Evolutionary conservation across 2,113 vertebrate genomes (phyloP).

Genomic region (Chaenocephalus aceratus): DNA sequence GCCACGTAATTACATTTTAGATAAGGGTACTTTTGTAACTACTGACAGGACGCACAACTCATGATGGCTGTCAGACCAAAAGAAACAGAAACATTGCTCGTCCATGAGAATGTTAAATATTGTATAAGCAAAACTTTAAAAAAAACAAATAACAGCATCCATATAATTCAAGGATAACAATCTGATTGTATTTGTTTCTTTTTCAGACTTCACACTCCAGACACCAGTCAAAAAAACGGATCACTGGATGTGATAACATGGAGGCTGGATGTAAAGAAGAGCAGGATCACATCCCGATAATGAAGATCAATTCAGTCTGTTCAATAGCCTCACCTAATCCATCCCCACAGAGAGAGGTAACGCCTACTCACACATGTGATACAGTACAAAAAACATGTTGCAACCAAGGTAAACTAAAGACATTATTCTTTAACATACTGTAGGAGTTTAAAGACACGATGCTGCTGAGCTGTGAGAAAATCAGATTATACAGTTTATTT

Average conservation of each 20-base stretch:
- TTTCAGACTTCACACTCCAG: constrained; percentile 59
- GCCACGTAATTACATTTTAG: constrained; percentile 57
- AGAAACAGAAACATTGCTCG: neutral
- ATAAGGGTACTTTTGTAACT: constrained; percentile 11
- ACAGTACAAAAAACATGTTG: fast-evolving
- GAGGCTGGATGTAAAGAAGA: constrained; percentile 80
- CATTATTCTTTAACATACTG: neutral
- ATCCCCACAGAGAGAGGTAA: constrained; percentile 65
- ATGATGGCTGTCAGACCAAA: neutral
- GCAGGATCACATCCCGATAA: constrained; percentile 78
- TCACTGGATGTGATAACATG: constrained; percentile 28
- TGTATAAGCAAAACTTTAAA: no score
- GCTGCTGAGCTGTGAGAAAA: neutral
- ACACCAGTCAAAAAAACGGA: constrained; percentile 42
- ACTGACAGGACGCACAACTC: constrained; percentile 23
- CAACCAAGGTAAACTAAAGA: neutral
- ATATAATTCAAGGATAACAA: neutral
- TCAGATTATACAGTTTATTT: neutral
- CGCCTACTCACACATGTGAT: neutral
- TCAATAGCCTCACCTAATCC: constrained; percentile 71
- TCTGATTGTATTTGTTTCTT: constrained; percentile 1
- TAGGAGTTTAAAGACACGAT: neutral
- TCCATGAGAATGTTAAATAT: neutral
- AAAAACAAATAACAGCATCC: neutral
- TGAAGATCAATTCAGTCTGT: constrained; percentile 82